These are phyloP conservation scores for Cynopterus brachyotis DNA, from an alignment of 2,113 vertebrate genomes.

Conservation along the genomic window DNA sequence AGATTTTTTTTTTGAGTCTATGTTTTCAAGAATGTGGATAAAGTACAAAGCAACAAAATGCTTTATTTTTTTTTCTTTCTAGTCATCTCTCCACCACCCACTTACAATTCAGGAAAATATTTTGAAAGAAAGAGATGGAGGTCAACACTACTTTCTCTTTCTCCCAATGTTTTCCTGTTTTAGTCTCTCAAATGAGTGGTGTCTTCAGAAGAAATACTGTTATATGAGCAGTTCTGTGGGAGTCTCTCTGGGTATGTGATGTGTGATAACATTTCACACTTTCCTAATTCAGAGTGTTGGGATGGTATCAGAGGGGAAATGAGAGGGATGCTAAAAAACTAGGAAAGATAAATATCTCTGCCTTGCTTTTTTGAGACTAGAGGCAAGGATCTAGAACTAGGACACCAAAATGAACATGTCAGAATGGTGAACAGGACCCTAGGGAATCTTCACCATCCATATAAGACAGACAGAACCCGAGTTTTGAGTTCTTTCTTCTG, in stretches of 20 bases:
- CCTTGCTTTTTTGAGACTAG: neutral
- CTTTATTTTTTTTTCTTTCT: neutral
- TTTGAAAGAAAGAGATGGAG: neutral
- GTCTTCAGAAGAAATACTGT: neutral
- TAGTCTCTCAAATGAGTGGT: neutral
- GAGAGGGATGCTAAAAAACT: conserved; percentile 16
- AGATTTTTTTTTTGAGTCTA: neutral
- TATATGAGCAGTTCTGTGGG: neutral
- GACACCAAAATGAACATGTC: neutral
- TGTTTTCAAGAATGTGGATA: conserved; percentile 1
- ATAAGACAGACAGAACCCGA: neutral
- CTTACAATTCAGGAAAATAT: neutral
- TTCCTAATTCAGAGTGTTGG: neutral
- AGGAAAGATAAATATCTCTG: neutral
- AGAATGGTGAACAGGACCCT: neutral
- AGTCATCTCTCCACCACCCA: neutral
- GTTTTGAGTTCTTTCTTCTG: neutral
- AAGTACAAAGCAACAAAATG: neutral
- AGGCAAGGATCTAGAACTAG: neutral
- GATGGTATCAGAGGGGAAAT: neutral
- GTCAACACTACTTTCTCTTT: neutral
- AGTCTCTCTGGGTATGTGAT: neutral
- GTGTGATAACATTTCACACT: neutral
- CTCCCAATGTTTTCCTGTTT: neutral
- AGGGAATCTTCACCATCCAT: neutral